Base-by-base conservation (phyloP, 2,888 invertebrate genomes). In the Byasa hedistus region DNA sequence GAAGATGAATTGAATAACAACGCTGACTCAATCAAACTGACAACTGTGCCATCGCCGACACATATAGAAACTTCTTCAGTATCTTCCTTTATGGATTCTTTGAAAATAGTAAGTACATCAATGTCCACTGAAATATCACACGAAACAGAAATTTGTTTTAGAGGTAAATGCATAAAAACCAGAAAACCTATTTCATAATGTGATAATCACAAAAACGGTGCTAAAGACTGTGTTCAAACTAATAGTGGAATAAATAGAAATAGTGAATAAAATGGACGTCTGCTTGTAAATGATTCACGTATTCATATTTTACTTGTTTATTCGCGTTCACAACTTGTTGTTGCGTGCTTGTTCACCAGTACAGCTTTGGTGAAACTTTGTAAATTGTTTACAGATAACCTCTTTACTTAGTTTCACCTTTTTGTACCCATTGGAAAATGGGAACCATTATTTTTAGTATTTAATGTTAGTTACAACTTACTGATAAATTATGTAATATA, bases 61-160 rank as follows among this genome's bases (percentile, higher is more conserved):
- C 69, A 21, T 15, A 52, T 84, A 59, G 84, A 87, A 76, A 77
- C 80, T 4, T 79, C 90, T 7, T 83, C 89, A 7, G 76, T 80
- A 54, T 89, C 90, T 68, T 80, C 88, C 72, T 86, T 87, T 78
- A 85, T 93, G 92, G 90, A 91, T 82, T 86, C 93, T 71, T 86
- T 90, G 17, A 91, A 92, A 68, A 86, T 94, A 8, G 83, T 95
- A 12, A 94, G 95, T 72, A 97, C 96, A 0, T 96, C 96, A 2
- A 96, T 95, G 77, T 96, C 96, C 3, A 96, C 96, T 23, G 96
- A 96, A 83, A 92, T 96, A 56, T 96, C 96, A 19, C 95, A 96
- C 73, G 96, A 97, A 93, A 97, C 97, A 48, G 97, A 97, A 88
- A 97, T 97, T 70, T 97, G 97, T 80, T 97, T 95, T 83, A 94